Base-by-base conservation (phyloP, 2,797 vertebrate genomes). In the Coendou prehensilis region DNA sequence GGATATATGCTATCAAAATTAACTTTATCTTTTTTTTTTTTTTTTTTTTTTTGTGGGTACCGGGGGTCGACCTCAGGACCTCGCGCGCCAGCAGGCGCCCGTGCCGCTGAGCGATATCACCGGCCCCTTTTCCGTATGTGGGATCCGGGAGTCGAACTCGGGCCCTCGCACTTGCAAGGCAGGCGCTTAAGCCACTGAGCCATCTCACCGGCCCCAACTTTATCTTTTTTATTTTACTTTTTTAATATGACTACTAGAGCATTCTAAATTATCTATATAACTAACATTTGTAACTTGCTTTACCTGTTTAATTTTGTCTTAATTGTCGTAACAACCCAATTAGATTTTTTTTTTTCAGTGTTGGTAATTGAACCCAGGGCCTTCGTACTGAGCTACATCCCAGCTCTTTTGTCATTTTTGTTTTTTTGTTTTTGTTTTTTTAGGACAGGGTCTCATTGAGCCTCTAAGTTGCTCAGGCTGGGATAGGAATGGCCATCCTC, bases 281-380 rank as follows among this genome's bases (percentile, higher is more conserved):
- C 64, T 67, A 69, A 93, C 50, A 71, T 90, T 85, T 89, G 54
- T 94, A 37, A 87, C 79, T 96, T 87, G 18, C 59, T 95, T 93
- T 75, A 61, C 26, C 56, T 28, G 61, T 85, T 87, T 56, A 79
- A 37, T 89, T 95, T 87, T n/a, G 37, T 47, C 86, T 92, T 91
- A 89, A 63, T 94, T 96, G 47, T 92, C 26, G 3, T 59, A 69
- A 87, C 13, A 84, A 56, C 28, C 9, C 63, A 75, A 9, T 64
- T 17, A 67, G 52, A 22, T 41, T 45, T 73, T 73, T 63, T 63
- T 45, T 23, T 41, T 37, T 37, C 37, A 73, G 71, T 73, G 20
- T 45, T 73, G 9, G 22, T 23, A 23, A 26, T 6, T 73, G 37
- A 75, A 75, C 41, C 23, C 41, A 47, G 45, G 23, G 23, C 22